Evolutionary conservation across 2,888 invertebrate genomes (phyloP).

Genomic region (Thysanoteuthis rhombus): DNA sequence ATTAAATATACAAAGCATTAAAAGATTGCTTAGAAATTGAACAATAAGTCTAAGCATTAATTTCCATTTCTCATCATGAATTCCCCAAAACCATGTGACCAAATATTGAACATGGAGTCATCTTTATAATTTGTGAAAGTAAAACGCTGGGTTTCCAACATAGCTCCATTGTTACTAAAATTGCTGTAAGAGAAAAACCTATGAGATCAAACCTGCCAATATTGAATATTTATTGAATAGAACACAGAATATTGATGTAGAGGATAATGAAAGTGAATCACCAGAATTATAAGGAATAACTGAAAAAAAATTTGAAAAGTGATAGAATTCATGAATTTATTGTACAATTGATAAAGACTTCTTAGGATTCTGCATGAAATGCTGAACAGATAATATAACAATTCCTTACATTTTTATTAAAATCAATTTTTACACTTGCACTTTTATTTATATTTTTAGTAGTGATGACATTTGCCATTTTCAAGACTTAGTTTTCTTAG

Average conservation of each 20-base stretch:
- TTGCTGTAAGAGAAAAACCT: conserved; percentile 12
- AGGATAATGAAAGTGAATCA: neutral
- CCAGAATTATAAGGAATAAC: neutral
- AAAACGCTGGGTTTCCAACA: neutral
- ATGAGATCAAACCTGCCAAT: neutral
- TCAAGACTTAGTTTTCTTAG: no score
- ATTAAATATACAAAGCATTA: neutral
- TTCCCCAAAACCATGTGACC: neutral
- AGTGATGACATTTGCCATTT: no score
- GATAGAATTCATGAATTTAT: neutral
- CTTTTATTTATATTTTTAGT: no score
- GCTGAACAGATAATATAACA: no score
- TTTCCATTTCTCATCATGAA: neutral
- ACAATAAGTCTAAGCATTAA: neutral
- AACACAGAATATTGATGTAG: neutral
- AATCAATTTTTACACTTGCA: no score
- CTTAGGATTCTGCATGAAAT: no score
- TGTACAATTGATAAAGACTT: neutral
- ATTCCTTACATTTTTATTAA: no score
- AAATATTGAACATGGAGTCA: neutral
- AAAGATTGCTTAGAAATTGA: neutral
- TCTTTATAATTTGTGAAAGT: neutral
- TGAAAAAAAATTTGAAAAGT: neutral
- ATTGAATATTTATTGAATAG: neutral
- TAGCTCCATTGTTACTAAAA: neutral